phyloP scores from a whole-genome alignment of 2,888 invertebrate species.

The Magallana nippona region DNA sequence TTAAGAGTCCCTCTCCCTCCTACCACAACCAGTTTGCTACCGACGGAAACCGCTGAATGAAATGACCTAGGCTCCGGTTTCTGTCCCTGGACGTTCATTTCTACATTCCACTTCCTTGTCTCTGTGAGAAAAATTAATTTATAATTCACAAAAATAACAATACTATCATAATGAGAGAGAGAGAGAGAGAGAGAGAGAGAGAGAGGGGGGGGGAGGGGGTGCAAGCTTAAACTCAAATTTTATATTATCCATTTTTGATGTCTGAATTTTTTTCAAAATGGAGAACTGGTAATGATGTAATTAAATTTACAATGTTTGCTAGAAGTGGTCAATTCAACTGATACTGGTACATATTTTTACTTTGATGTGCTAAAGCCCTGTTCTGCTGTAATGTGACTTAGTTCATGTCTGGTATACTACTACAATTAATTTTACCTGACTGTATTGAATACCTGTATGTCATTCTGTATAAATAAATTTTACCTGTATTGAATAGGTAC shows the following conservation, averaged over 20 bases:
- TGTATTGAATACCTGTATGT: conserved; percentile 77
- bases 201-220: too few relatives aligned
- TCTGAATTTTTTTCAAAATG: too few relatives aligned
- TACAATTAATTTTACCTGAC: conserved; percentile 63
- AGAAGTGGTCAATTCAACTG: too few relatives aligned
- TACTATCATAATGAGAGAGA: too few relatives aligned
- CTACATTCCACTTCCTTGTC: conserved; percentile 74
- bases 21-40: conserved; percentile 70
- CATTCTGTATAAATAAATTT: conserved; percentile 71
- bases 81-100: conserved; percentile 66
- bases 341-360: too few relatives aligned
- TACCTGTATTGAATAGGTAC: conserved; percentile 77
- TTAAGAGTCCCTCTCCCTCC: conserved; percentile 74
- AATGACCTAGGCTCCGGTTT: conserved; percentile 76
- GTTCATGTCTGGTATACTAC: background rate
- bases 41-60: conserved; percentile 72
- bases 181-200: too few relatives aligned
- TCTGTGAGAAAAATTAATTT: conserved; percentile 57
- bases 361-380: too few relatives aligned
- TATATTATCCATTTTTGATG: too few relatives aligned
- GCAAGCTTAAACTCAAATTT: too few relatives aligned
- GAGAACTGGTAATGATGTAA: too few relatives aligned
- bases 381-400: too few relatives aligned
- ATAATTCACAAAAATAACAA: background rate
- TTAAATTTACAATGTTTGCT: too few relatives aligned